Percentiles rank a stretch among this genome's conserved stretches.
phyloP scores from a whole-genome alignment of 2,113 vertebrate genomes.

The mouse (Mus musculus) region GRCm39 chr3:109454501-109455000 shows the following conservation, averaged over 20 bases:
- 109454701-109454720: not conserved
- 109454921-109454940: not conserved
- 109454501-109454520: not conserved
- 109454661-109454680: not conserved
- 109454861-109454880: conserved; percentile 4
- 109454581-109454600: not conserved
- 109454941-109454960: not conserved
- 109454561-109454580: not conserved
- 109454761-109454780: not conserved
- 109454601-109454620: not conserved
- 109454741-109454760: not conserved
- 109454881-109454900: conserved; percentile 21
- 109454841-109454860: not conserved
- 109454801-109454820: not conserved
- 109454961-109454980: not conserved
- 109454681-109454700: not conserved
- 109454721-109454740: not conserved
- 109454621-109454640: not conserved
- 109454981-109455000: not conserved
- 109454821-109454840: not conserved
- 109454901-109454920: not conserved
- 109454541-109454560: not conserved
- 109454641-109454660: not conserved
- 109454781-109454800: not conserved
- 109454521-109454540: not conserved